Evolutionary conservation across 2,888 invertebrate species (phyloP).

Genomic region (Drosophila crucigera): DNA sequence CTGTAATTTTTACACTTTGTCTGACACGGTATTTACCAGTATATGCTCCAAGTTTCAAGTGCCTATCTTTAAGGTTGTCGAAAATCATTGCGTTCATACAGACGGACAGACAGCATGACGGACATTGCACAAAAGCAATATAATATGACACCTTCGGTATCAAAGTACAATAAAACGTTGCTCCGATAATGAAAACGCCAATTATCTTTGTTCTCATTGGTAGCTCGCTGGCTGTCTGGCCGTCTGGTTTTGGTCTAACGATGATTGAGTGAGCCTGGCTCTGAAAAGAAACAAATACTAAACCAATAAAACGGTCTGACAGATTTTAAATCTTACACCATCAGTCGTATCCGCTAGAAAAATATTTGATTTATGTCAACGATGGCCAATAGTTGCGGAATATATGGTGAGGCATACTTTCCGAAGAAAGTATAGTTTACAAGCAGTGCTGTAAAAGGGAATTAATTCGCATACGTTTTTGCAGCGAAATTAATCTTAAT

Average conservation of each 20-base stretch:
- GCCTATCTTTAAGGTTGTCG: too few species aligned
- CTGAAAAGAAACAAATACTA: slow-evolving; percentile 35
- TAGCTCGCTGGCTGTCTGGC: not conserved
- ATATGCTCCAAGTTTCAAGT: too few species aligned
- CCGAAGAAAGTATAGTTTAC: too few species aligned
- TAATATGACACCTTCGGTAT: too few species aligned
- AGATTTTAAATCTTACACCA: slow-evolving; percentile 55
- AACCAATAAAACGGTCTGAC: slow-evolving; percentile 42
- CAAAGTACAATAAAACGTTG: slow-evolving; percentile 34
- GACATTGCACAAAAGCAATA: too few species aligned
- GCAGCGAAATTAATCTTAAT: not conserved
- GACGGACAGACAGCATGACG: too few species aligned
- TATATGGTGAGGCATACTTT: not conserved
- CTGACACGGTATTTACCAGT: too few species aligned
- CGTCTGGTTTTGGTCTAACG: slow-evolving; percentile 4
- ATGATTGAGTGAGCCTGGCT: slow-evolving; percentile 63
- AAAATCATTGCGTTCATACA: too few species aligned
- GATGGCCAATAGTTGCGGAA: not conserved
- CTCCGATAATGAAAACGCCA: slow-evolving; percentile 58
- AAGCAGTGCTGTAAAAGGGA: not conserved
- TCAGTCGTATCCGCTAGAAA: slow-evolving; percentile 50
- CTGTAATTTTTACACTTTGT: too few species aligned
- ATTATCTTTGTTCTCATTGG: slow-evolving; percentile 51
- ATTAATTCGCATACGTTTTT: not conserved
- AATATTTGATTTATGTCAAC: slow-evolving; percentile 75